phyloP scores from a whole-genome alignment of 2,888 invertebrate species.

The Piscicola geometra region DNA sequence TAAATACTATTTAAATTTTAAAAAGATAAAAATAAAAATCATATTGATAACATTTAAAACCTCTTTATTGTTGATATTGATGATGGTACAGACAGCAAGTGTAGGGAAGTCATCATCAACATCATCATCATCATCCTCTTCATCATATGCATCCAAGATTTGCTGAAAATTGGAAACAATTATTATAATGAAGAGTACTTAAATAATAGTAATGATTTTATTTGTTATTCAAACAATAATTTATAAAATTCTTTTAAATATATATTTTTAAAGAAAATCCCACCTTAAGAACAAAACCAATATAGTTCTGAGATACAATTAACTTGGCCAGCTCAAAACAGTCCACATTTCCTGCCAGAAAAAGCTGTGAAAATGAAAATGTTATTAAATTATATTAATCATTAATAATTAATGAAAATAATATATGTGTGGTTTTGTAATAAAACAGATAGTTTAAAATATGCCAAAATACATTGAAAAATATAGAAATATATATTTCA shows the following conservation, averaged over 20 bases:
- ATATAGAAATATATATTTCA: no score
- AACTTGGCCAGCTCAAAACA: constrained; percentile 24
- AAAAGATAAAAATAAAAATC: no score
- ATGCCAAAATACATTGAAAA: no score
- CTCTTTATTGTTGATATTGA: constrained; percentile 29
- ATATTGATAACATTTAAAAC: no score
- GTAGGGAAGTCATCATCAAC: constrained; percentile 20
- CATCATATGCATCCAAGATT: constrained; percentile 12
- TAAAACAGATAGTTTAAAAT: no score
- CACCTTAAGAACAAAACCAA: constrained; percentile 32
- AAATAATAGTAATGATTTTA: neutral
- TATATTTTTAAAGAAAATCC: no score
- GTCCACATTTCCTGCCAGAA: constrained; percentile 22
- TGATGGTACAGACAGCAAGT: constrained; percentile 23
- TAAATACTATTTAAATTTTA: neutral
- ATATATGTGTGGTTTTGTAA: no score
- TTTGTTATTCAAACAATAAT: neutral
- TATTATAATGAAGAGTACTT: neutral
- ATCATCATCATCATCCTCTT: constrained; percentile 27
- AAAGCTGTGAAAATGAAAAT: constrained; percentile 24
- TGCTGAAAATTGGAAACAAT: constrained; percentile 15
- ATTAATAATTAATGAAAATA: no score
- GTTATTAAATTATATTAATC: neutral
- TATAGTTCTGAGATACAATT: constrained; percentile 26
- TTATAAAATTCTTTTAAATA: no score